Evolutionary conservation across 2,113 vertebrate genomes (phyloP), one percentile per base, ranked within the genome.

Genomic region (Microcebus griseorufus): DNA sequence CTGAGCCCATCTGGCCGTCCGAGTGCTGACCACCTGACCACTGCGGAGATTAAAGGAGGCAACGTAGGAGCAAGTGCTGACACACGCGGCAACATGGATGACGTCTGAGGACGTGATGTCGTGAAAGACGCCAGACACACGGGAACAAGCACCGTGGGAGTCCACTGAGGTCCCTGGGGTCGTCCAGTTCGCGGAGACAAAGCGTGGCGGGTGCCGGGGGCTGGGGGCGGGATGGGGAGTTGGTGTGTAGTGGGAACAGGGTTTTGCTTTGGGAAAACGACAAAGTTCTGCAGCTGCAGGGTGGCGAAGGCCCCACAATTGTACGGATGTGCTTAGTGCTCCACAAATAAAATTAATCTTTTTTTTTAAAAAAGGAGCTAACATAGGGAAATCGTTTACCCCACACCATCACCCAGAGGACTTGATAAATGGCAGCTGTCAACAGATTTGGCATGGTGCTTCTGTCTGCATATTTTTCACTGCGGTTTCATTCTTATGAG

Each of bases 391-490:
- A 12, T 25, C 37, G 0, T 2, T 23, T 1, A 14, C 5, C 9
- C 8, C 2, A 13, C 0, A 2, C 12, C 23, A 0, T 8, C 2
- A 1, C 45, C 45, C 6, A 0, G 27, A 18, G 16, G 58, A 3
- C 29, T 4, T 2, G 22, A 2, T 18, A 2, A 18, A 12, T 0
- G 23, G 37, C 65, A 17, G 58, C 53, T n/a, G 8, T 64, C n/a
- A 0, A 9, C 1, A 7, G n/a, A 4, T 34, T 48, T 32, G 83
- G 17, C 23, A 0, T 1, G 23, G 23, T 0, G 4, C 8, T 51
- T 11, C 29, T 34, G 45, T 23, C 2, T 20, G 84, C 34, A 0
- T 60, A 0, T 51, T 39, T 62, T 11, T 12, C 34, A 51, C 64
- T 64, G 42, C 1, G 16, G 1, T 81, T 81, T 64, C 29, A 9